Evolutionary conservation across 2,797 vertebrate species (phyloP), one percentile per base, ranked within the genome.

Genomic region (Pangasius djambal): DNA sequence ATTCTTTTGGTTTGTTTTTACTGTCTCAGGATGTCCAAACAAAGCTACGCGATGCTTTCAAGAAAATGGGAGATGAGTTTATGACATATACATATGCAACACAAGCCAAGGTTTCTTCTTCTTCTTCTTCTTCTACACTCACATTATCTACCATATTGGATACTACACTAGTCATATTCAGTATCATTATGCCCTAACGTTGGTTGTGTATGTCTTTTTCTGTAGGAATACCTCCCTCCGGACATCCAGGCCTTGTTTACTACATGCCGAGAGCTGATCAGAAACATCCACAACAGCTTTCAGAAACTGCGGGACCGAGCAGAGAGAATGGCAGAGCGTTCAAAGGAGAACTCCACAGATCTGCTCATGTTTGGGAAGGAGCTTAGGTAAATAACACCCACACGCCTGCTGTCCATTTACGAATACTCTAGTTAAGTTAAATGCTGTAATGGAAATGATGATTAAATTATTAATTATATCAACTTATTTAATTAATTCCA

Each of bases 301-400:
- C 96, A 97, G 75, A 99, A 97, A 93, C 97, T 99, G n/a, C 96
- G 98, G 2, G 98, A 99, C 93, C 94, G 97, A 52, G 97, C 97
- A 0, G 98, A 99, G 94, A 96, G 96, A 57, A 99, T 99, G 87
- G 98, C 97, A 0, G 95, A 97, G 55, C 96, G 98, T 89, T 98
- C 98, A 2, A 97, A 97, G 4, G 98, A 99, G 86, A 99, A 98
- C 0, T 97, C 98, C 3, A 96, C 97, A 0, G 98, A 99, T 92
- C 97, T 99, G 2, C 97, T 99, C 81, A 93, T 98, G 81, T 99
- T 99, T 91, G 98, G 99, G 86, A 98, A 96, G 93, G 98, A 99
- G 92, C 95, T 99, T 69, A 99, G 98, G 99, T 97, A 88, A 50
- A 16, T 16, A 10, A 84, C 8, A 69, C 9, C n/a, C 1, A 48